A percentile compares a stretch with the other conserved stretches of the same genome.
These are phyloP conservation scores for Cygnus atratus DNA, from an alignment of 2,113 vertebrate genomes.

Conservation along the genomic window DNA sequence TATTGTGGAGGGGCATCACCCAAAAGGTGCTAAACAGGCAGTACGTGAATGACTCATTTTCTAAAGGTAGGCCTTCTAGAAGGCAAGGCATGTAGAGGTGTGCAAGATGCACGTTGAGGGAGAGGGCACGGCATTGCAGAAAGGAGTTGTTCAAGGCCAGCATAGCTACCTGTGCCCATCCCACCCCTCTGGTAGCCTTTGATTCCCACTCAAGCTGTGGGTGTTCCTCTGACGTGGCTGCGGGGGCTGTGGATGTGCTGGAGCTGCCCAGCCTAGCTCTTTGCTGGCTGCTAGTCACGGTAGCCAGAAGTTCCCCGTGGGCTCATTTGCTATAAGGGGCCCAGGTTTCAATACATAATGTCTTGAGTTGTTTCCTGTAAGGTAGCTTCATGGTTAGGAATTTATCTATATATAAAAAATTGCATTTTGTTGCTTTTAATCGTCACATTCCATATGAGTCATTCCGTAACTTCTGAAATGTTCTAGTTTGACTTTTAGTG, in stretches of 20 bases:
- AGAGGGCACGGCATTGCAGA: neutral
- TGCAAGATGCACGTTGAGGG: neutral
- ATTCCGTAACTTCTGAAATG: neutral
- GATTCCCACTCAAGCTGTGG: neutral
- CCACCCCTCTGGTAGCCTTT: neutral
- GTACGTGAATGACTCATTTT: neutral
- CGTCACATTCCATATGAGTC: neutral
- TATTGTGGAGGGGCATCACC: accelerated
- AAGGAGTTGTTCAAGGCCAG: neutral
- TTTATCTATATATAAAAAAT: neutral
- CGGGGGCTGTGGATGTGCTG: neutral
- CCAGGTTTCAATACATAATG: neutral
- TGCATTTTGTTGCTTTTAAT: neutral
- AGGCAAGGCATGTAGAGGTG: neutral
- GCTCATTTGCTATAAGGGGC: neutral
- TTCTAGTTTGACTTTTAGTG: neutral
- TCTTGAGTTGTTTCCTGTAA: neutral
- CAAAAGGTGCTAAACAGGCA: neutral
- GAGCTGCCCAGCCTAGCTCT: neutral
- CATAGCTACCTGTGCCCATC: neutral
- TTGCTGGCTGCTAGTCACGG: accelerated
- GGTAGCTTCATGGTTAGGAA: neutral
- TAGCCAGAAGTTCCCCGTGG: neutral
- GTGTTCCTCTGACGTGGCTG: neutral
- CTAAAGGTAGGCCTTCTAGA: neutral